A percentile compares a stretch with the other conserved stretches of the same genome.
phyloP scores from a whole-genome alignment of 2,888 invertebrate genomes.

The Aphidoletes aphidimyza region DNA sequence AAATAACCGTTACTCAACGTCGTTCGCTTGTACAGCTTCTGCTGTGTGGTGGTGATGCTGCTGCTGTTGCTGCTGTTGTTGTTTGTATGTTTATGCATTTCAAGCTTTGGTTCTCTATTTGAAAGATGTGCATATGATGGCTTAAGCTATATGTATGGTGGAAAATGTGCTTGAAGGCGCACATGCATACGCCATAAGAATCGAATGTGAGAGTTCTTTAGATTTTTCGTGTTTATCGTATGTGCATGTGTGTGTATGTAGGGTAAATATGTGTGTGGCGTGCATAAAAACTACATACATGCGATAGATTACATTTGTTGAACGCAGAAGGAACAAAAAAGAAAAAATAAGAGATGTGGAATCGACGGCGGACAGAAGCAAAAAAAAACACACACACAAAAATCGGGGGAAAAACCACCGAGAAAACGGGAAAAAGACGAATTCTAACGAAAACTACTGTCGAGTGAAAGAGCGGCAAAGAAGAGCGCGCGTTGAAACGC shows the following conservation, averaged over 20 bases:
- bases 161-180: slow-evolving; percentile 8
- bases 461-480: neutral
- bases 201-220: slow-evolving; percentile 48
- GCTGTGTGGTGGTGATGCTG: neutral
- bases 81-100: slow-evolving; percentile 26
- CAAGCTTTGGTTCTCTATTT: slow-evolving; percentile 19
- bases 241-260: neutral
- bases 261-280: slow-evolving; percentile 39
- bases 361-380: neutral
- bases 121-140: slow-evolving; percentile 47
- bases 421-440: neutral
- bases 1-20: slow-evolving; percentile 46
- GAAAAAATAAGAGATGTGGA: neutral
- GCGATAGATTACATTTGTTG: slow-evolving; percentile 51
- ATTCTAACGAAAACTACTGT: slow-evolving; percentile 13
- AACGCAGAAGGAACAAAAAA: slow-evolving; percentile 4
- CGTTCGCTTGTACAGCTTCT: slow-evolving; percentile 9
- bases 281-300: slow-evolving; percentile 51
- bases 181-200: slow-evolving; percentile 41
- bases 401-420: too few species aligned
- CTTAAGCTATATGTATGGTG: slow-evolving; percentile 49
- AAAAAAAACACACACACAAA: neutral
- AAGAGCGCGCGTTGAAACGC: neutral
- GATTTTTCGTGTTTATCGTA: neutral
- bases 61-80: slow-evolving; percentile 10